A percentile compares a stretch with the other conserved stretches of the same genome.
Conservation (phyloP, 2,797 vertebrate species). For the Halcyon chelicuti region DNA sequence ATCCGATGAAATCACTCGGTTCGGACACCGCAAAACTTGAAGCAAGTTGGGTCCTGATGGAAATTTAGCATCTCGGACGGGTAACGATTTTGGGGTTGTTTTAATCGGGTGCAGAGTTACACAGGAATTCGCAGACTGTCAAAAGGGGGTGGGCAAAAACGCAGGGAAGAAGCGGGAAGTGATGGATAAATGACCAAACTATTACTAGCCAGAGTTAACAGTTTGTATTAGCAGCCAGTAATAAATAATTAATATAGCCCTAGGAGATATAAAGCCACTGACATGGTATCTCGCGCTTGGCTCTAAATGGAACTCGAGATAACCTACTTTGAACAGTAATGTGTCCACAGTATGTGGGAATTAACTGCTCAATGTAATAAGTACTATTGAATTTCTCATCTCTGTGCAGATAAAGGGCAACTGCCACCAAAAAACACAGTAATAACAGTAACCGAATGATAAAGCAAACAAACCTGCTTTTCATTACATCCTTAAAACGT, state of each 20-base stretch:
- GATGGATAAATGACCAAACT: constrained; percentile 46
- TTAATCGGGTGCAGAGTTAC: not conserved
- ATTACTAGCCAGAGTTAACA: constrained; percentile 71
- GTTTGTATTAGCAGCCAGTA: constrained; percentile 73
- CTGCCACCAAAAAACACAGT: constrained; percentile 59
- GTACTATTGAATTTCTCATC: constrained; percentile 79
- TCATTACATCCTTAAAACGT: constrained; percentile 76
- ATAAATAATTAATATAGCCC: constrained; percentile 83
- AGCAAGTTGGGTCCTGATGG: not conserved
- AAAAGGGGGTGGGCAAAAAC: not conserved
- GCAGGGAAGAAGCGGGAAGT: not conserved
- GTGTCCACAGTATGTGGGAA: constrained; percentile 84
- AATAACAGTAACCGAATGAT: constrained; percentile 67
- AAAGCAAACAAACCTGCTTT: constrained; percentile 56
- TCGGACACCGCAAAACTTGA: not conserved
- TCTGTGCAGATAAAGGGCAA: constrained; percentile 74
- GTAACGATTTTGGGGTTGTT: not conserved
- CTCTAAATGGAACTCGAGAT: constrained; percentile 78
- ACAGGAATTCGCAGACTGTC: not conserved
- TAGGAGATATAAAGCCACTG: constrained; percentile 74
- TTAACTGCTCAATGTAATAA: constrained; percentile 82
- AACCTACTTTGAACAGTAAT: constrained; percentile 81
- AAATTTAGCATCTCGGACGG: not conserved
- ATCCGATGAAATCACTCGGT: not conserved
- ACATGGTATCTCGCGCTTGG: constrained; percentile 64